Base-by-base conservation (phyloP, 2,888 invertebrate species). In the Thumatha senex region DNA sequence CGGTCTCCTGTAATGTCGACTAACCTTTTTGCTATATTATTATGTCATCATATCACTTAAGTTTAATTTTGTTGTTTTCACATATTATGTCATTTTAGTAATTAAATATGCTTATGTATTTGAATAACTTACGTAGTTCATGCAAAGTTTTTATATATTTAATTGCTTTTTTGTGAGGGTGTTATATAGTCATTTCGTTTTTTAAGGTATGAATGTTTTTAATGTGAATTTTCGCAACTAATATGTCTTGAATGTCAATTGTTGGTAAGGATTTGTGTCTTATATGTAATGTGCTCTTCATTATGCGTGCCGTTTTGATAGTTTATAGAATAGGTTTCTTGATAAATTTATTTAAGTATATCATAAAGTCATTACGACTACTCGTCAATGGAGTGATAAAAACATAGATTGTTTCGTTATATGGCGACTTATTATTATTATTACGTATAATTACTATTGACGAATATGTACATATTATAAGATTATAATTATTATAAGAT, bases 341-440 rank as follows among this genome's bases (percentile, higher is more conserved):
- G 33, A 40, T 53, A 49, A 40, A 60, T 54, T 56, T 48, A 51
- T 61, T 60, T 67, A 61, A 58, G 67, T 43, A 40, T 65, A 58
- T 60, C 51, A 54, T 67, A 61, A 68, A 70, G 76, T 69, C 72
- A 66, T 74, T 66, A 55, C 57, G 70, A 65, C 68, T 80, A 80
- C 89, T 89, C 87, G 87, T 87, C 87, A 87, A 86, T 69, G 55
- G 78, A 86, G 87, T 87, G 88, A 88, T 88, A 86, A 78, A 79
- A 78, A 70, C 70, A 68, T 78, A 78, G 70, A 63, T 70, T 61
- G 70, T 61, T 51, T 57, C 39, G 48, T 34, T 14, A 42, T 51
- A 57, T 65, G 58, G 61, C 64, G 63, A 58, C 57, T 59, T 60
- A 46, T 55, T 51, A 35, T 58, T 60, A 46, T 55, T 52, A 35